Evolutionary conservation across 2,888 invertebrate species (phyloP), one percentile per base, ranked within the genome.

Genomic region (Sussaba pulchella): DNA sequence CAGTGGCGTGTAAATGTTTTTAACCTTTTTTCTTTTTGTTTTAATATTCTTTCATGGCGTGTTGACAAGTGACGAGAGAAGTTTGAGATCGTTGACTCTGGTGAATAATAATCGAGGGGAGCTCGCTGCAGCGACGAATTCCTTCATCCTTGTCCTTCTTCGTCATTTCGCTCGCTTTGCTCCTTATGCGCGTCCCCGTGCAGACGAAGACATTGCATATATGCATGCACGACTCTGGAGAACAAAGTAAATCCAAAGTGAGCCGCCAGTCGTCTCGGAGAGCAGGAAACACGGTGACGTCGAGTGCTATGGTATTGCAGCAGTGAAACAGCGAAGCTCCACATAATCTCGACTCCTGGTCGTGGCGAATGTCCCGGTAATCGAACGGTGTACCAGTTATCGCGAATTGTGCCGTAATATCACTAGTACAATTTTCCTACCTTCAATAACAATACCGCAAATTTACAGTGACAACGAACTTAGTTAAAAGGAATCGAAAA

Each of bases 221-320:
- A 47, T 50, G 10, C 21, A 50, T 80, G 74, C 73, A 70, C 77
- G 81, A 75, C 78, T 70, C 77, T 83, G 78, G 81, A 83, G 85
- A 84, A 82, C 83, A 85, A 85, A 82, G 83, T 84, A 85, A 85
- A 85, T 84, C 81, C 82, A 69, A 76, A 79, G 45, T 59, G 71
- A 76, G 72, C 70, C 57, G 72, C 64, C 63, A 19, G 70, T 69
- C 50, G 52, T 70, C 66, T 59, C 64, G 73, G 41, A 43, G 66
- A 71, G 71, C 63, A 67, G 47, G 52, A 24, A 45, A 76, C n/a
- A n/a, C 43, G 67, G 54, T 19, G 64, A 52, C 67, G 64, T 69
- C 54, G 78, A 59, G 45, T 41, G 47, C 64, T 39, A 54, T 41
- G 52, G 45, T 41, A 57, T 19, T 50, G 47, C 45, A 31, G 14